These are phyloP conservation scores for Actinernus sp. DNA, from an alignment of 92 coral and sea anemone genomes.

Conservation along the genomic window DNA sequence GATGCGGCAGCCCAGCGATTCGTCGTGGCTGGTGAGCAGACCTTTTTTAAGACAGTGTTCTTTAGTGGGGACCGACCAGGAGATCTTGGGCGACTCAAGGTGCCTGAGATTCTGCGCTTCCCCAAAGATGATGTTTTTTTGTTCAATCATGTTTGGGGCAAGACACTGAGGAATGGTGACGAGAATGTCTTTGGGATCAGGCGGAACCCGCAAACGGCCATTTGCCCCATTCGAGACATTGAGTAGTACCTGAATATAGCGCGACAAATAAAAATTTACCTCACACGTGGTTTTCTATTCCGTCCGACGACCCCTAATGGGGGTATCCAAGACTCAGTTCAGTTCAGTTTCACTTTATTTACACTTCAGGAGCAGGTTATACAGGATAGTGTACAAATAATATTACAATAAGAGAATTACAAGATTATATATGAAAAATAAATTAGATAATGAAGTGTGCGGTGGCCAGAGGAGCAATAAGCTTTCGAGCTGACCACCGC, in stretches of 20 bases:
- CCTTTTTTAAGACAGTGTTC: constrained; percentile 32
- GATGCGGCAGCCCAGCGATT: constrained; percentile 7
- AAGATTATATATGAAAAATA: too few species aligned
- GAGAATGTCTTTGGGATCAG: neutral
- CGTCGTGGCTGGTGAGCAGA: constrained; percentile 47
- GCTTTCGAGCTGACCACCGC: too few species aligned
- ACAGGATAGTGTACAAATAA: too few species aligned
- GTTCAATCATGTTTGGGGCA: constrained; percentile 57
- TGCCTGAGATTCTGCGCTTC: constrained; percentile 41
- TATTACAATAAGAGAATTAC: too few species aligned
- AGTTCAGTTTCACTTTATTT: too few species aligned
- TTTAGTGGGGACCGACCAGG: constrained; percentile 60
- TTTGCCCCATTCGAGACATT: neutral
- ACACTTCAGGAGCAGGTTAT: too few species aligned
- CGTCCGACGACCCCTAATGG: too few species aligned
- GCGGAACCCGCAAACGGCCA: neutral
- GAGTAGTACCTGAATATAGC: neutral
- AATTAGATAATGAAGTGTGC: too few species aligned
- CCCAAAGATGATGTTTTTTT: constrained; percentile 46
- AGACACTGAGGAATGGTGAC: constrained; percentile 39
- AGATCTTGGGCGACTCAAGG: constrained; percentile 37
- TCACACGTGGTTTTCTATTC: neutral
- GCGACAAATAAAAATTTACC: neutral
- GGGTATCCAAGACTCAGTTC: too few species aligned
- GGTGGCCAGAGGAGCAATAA: too few species aligned